Evolutionary conservation across 2,888 invertebrate species (phyloP), one percentile per base, ranked within the genome.

Genomic region (Tiliacea aurago): DNA sequence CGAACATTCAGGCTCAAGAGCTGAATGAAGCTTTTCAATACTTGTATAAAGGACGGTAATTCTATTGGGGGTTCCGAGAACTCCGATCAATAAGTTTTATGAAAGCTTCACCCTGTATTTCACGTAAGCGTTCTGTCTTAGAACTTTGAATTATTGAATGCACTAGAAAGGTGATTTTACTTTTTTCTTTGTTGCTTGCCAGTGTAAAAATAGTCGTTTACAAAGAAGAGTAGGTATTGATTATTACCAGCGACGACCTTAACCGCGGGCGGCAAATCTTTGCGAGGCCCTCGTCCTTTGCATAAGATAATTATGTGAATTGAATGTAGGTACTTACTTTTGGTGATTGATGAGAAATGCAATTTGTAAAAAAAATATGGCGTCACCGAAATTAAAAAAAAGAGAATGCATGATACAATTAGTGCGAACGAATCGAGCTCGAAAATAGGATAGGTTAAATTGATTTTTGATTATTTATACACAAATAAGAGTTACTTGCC

Each of bases 91-190:
- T 74, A 53, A 37, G 28, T 72, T 23, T 18, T 15, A 20, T 18
- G 51, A 72, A 53, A 23, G n/a, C 15, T n/a, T 43, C 13, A 37
- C 7, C 47, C 43, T 47, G 13, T 70, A 20, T 18, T 20, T 28
- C 53, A 49, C 15, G 33, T 43, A 49, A 15, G 11, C 33, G 28
- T 49, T 37, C 43, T 53, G 56, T n/a, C 15, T 43, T 51, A 53
- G 20, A 15, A 18, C 9, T 37, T 5, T 53, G 51, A 55, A 70
- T 78, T n/a, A 62, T 78, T 76, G 59, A 61, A 76, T 71, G 78
- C 78, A n/a, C n/a, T 47, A 15, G 15, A 51, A 37, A n/a, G 11
- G 11, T 63, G n/a, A 18, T 20, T 10, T 13, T 6, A 7, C 15
- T 11, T 23, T 43, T n/a, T 51, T 7, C 20, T 33, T 55, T 70